Base-by-base conservation (phyloP, 2,113 vertebrate species). In the Catharus minimus region DNA sequence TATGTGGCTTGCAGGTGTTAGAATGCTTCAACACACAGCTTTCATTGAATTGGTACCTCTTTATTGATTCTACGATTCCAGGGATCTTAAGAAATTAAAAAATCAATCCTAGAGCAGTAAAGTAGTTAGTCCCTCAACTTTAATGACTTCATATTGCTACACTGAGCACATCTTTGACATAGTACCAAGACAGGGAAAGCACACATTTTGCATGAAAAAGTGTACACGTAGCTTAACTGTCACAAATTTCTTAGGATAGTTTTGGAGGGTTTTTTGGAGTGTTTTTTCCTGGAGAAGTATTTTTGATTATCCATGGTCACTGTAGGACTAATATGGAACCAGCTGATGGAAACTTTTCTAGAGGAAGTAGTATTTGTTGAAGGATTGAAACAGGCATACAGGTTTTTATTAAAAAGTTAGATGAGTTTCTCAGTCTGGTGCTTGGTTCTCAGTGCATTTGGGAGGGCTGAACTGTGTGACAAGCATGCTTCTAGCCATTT, bases 201-300 rank as follows among this genome's bases (percentile, higher is more conserved):
- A 55, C 3, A 47, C 3, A 6, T 81, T 84, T 81, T 83, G 3
- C 20, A 10, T 28, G 14, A 53, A 76, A 52, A 80, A 2, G 2
- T 32, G 13, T 47, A 41, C 13, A 2, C 16, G 20, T 62, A 57
- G 32, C 19, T 90, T 6, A 5, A 56, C 41, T 64, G 32, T 46
- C 26, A 50, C 13, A 64, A 20, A 44, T 64, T 57, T 73, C 36
- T 49, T 61, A 9, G 14, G 41, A 47, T 19, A 17, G 21, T 26
- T 58, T 52, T 8, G 8, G 1, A 6, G 6, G 0, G 0, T 18
- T 38, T 62, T 62, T 36, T 41, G 11, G 22, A 52, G 13, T 32
- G 17, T 8, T 82, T 49, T 49, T 55, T 36, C 52, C 8, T 60
- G 39, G 68, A 68, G 33, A 62, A 64, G 19, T 83, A 9, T 9